Percentiles rank a stretch among this genome's conserved stretches.
Conservation (phyloP, 2,113 vertebrate species). For the Elephantulus edwardii region DNA sequence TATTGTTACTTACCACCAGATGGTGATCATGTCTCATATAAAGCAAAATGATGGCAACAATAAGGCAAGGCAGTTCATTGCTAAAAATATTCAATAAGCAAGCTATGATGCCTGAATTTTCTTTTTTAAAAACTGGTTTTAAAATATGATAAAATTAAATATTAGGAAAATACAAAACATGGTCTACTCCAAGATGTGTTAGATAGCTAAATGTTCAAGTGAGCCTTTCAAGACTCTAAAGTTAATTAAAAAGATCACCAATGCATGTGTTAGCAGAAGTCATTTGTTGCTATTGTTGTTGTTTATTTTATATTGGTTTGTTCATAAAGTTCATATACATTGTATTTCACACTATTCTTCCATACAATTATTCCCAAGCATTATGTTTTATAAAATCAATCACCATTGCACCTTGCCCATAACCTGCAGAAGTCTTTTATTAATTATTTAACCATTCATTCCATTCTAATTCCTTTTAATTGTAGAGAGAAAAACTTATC, state of each 20-base stretch:
- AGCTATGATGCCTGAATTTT: not conserved
- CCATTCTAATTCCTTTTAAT: not conserved
- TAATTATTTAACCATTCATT: slow-evolving; percentile 13
- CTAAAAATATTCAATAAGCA: slow-evolving; percentile 45
- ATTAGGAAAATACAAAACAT: slow-evolving; percentile 33
- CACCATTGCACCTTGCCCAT: too few species aligned
- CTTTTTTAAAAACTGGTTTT: slow-evolving; percentile 48
- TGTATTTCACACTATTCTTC: too few species aligned
- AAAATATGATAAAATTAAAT: not conserved
- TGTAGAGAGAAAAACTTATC: not conserved
- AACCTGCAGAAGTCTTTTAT: too few species aligned
- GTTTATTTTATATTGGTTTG: too few species aligned
- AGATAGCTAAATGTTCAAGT: not conserved
- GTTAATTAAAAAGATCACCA: too few species aligned
- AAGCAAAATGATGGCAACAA: slow-evolving; percentile 30
- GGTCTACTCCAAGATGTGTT: not conserved
- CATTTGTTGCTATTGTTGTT: too few species aligned
- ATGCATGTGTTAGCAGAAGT: too few species aligned
- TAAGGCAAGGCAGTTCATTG: not conserved
- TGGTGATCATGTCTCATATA: slow-evolving; percentile 54
- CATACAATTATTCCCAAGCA: too few species aligned
- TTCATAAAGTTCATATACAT: too few species aligned
- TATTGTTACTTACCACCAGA: slow-evolving; percentile 65
- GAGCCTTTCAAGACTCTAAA: not conserved
- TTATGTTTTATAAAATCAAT: too few species aligned